A percentile compares a stretch with the other conserved stretches of the same genome.
These are phyloP conservation scores for Gisinianus flammeolus DNA, from an alignment of 2,888 invertebrate species.

Conservation along the genomic window DNA sequence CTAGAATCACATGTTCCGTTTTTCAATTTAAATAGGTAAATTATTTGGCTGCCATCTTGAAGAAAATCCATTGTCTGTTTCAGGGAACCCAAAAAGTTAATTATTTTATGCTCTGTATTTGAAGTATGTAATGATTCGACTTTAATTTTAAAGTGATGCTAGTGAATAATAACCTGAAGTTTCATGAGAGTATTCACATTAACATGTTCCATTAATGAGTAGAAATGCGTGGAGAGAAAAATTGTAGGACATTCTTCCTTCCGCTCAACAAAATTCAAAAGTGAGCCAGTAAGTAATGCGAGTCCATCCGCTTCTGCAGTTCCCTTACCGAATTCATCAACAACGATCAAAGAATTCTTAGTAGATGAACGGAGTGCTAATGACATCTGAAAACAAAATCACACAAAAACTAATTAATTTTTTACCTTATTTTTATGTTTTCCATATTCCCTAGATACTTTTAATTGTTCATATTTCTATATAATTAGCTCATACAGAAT, in stretches of 20 bases:
- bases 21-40: constrained; percentile 72
- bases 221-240: constrained; percentile 79
- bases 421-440: neutral
- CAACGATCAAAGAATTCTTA: constrained; percentile 73
- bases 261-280: constrained; percentile 71
- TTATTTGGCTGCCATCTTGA: constrained; percentile 66
- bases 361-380: constrained; percentile 72
- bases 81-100: constrained; percentile 42
- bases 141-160: too few relatives aligned
- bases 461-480: too few relatives aligned
- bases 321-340: constrained; percentile 91
- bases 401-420: constrained; percentile 24
- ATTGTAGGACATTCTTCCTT: constrained; percentile 73
- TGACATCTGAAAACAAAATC: constrained; percentile 68
- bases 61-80: constrained; percentile 70
- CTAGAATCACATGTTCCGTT: constrained; percentile 69
- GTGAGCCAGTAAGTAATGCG: constrained; percentile 72
- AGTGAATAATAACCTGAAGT: constrained; percentile 66
- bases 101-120: too few relatives aligned
- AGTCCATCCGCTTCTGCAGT: constrained; percentile 78
- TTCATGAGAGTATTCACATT: constrained; percentile 65
- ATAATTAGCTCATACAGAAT: neutral
- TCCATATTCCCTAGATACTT: too few relatives aligned
- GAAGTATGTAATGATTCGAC: too few relatives aligned
- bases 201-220: constrained; percentile 69